These are phyloP conservation scores for Cheirogaleus major DNA, from an alignment of 2,797 vertebrate species.

Conservation along the genomic window DNA sequence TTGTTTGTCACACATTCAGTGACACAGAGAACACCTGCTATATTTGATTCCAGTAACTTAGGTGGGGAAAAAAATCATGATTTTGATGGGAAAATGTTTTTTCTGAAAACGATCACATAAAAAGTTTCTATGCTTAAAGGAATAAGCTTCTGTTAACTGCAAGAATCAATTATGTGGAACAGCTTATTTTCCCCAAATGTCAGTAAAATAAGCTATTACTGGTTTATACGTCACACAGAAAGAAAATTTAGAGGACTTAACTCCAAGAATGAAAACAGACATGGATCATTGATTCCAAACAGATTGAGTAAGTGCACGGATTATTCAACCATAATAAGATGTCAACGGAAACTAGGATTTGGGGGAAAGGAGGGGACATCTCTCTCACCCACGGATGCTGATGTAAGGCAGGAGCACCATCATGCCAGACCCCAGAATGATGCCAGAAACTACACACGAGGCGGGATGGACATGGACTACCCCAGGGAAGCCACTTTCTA, in stretches of 20 bases:
- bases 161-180: slow-evolving; percentile 48
- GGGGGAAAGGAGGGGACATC: background rate
- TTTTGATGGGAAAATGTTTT: slow-evolving; percentile 33
- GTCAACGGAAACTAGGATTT: background rate
- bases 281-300: background rate
- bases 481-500: background rate
- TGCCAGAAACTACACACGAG: background rate
- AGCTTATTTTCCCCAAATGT: slow-evolving; percentile 35
- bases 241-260: slow-evolving; percentile 19
- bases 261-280: slow-evolving; percentile 34
- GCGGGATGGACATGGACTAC: background rate
- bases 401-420: background rate
- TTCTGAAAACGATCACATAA: slow-evolving; percentile 15
- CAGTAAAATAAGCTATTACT: slow-evolving; percentile 45
- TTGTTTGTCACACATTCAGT: background rate
- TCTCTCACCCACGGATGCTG: background rate
- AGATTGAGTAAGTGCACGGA: background rate
- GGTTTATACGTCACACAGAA: background rate
- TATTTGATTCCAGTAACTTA: background rate
- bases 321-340: slow-evolving; percentile 7
- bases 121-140: slow-evolving; percentile 11
- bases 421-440: background rate
- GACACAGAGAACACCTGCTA: background rate
- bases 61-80: background rate
- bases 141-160: slow-evolving; percentile 46